Conservation (phyloP, 2,888 invertebrate genomes). For the Brenthis ino region DNA sequence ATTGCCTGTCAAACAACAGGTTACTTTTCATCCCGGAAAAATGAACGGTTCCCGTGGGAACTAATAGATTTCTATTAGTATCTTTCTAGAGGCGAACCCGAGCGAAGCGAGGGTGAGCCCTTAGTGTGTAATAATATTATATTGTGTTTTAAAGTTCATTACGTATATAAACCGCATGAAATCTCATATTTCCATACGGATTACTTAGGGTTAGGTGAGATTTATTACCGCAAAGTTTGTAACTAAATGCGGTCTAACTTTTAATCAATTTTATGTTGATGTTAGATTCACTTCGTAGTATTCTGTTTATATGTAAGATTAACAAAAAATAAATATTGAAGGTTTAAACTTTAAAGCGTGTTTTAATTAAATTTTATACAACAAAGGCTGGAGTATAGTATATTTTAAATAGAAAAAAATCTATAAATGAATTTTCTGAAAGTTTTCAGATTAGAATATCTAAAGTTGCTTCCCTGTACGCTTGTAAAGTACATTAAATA, state of each 20-base stretch:
- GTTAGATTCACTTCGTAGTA: slow-evolving; percentile 12
- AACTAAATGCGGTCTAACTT: slow-evolving; percentile 23
- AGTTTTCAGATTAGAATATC: neutral
- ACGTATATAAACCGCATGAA: slow-evolving; percentile 10
- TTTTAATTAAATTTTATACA: too few relatives aligned
- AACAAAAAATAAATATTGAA: neutral
- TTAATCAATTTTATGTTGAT: slow-evolving; percentile 19
- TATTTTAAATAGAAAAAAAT: too few relatives aligned
- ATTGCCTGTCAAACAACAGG: too few relatives aligned
- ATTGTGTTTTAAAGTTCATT: neutral
- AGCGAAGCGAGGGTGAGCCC: too few relatives aligned
- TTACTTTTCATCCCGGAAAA: too few relatives aligned
- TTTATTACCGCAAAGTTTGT: slow-evolving; percentile 23
- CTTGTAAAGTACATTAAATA: neutral
- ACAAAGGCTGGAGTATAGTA: neutral
- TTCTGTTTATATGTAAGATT: neutral
- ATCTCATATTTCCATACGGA: slow-evolving; percentile 19
- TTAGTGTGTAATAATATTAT: neutral
- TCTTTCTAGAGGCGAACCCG: too few relatives aligned
- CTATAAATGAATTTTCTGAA: too few relatives aligned
- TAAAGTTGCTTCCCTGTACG: neutral
- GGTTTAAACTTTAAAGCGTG: too few relatives aligned
- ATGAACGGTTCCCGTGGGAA: too few relatives aligned
- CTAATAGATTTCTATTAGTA: too few relatives aligned
- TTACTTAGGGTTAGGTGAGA: slow-evolving; percentile 20